A percentile compares a stretch with the other conserved stretches of the same genome.
phyloP scores from a whole-genome alignment of 2,113 vertebrate species.

The Craseonycteris thonglongyai region DNA sequence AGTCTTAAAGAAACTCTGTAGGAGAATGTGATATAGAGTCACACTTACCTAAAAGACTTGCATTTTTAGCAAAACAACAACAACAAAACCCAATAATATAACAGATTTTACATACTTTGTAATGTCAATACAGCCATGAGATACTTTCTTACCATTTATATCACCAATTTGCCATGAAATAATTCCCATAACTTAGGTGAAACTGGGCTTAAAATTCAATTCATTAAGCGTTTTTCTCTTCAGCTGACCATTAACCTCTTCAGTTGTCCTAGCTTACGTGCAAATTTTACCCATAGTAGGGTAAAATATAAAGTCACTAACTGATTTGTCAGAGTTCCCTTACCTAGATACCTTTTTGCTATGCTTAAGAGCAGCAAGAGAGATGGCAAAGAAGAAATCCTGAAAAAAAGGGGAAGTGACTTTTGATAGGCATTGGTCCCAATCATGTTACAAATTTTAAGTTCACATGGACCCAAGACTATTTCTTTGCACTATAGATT shows the following conservation, averaged over 20 bases:
- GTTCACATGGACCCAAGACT: background rate
- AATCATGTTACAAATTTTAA: background rate
- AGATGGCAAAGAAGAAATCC: background rate
- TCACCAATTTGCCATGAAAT: background rate
- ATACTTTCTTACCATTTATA: background rate
- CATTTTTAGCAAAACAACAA: background rate
- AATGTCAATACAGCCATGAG: background rate
- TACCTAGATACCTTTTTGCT: background rate
- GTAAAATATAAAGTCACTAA: background rate
- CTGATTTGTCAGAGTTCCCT: background rate
- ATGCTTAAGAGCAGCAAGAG: background rate
- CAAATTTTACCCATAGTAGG: background rate
- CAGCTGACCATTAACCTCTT: background rate
- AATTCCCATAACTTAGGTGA: background rate
- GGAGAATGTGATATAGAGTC: background rate
- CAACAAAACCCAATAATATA: too few species aligned
- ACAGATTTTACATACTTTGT: background rate
- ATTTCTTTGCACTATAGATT: background rate
- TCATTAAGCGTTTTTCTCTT: background rate
- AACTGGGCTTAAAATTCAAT: background rate
- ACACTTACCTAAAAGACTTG: background rate
- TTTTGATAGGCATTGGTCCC: background rate
- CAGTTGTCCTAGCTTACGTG: background rate
- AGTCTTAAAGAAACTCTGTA: background rate
- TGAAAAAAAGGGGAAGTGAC: background rate